phyloP scores from a whole-genome alignment of 2,888 invertebrate genomes.

The Spisula solida region DNA sequence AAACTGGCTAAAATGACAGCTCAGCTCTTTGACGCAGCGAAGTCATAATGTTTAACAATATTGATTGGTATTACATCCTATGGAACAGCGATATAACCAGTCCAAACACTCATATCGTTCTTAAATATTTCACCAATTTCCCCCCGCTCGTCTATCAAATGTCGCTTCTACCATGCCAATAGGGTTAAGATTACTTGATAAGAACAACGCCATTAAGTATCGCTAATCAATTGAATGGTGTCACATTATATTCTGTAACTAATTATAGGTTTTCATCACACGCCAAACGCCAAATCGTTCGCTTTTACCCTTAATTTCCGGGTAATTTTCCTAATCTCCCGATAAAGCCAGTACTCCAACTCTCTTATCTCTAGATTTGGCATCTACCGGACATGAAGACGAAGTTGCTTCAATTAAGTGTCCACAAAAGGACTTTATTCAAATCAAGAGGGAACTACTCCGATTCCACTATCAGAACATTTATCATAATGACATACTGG shows the following conservation, averaged over 20 bases:
- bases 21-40: too few species aligned
- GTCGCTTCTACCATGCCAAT: conserved; percentile 8
- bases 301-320: conserved; percentile 70
- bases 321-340: conserved; percentile 53
- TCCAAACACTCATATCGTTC: not conserved
- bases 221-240: conserved; percentile 41
- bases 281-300: conserved; percentile 60
- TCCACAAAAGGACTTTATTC: conserved; percentile 39
- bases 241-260: conserved; percentile 64
- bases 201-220: conserved; percentile 26
- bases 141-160: conserved; percentile 20
- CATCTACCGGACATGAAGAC: conserved; percentile 63
- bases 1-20: too few species aligned
- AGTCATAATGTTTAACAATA: too few species aligned
- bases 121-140: conserved; percentile 16
- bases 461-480: conserved; percentile 13
- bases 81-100: too few species aligned
- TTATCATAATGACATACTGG: conserved; percentile 35
- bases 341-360: conserved; percentile 46
- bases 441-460: conserved; percentile 38
- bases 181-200: conserved; percentile 31
- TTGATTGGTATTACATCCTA: too few species aligned
- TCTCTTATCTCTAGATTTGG: conserved; percentile 52
- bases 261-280: conserved; percentile 67
- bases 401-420: conserved; percentile 41